Evolutionary conservation across 2,888 invertebrate genomes (phyloP).

Genomic region (Iphiclides podalirius): DNA sequence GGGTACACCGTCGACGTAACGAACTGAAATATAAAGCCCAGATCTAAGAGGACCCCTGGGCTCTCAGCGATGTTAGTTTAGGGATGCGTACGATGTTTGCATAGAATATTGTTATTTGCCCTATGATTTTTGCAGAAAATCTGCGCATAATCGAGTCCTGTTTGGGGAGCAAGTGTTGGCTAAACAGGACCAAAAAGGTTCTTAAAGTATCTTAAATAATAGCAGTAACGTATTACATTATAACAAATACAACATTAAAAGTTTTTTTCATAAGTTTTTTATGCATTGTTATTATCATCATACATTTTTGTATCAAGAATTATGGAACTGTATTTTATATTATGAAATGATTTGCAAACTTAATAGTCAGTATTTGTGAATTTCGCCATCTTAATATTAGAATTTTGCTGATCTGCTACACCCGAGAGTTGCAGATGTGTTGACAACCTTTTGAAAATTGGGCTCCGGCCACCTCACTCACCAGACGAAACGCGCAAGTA

Average conservation of each 20-base stretch:
- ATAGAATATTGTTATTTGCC: constrained; percentile 73
- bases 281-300: neutral
- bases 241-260: neutral
- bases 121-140: constrained; percentile 71
- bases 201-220: neutral
- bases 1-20: constrained; percentile 47
- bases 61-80: constrained; percentile 56
- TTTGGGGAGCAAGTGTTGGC: constrained; percentile 56
- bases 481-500: no score
- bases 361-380: no score
- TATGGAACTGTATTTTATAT: no score
- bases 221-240: neutral
- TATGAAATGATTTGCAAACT: no score
- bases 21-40: constrained; percentile 62
- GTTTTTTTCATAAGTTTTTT: no score
- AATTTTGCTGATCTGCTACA: no score
- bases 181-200: constrained; percentile 44
- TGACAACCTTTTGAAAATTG: no score
- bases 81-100: constrained; percentile 71
- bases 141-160: constrained; percentile 66
- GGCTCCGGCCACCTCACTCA: no score
- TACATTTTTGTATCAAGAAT: neutral
- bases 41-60: constrained; percentile 55
- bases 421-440: no score
- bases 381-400: no score